Percentiles rank a stretch among this genome's conserved stretches.
phyloP scores from a whole-genome alignment of 1,140 invertebrate genomes.

The Diabrotica undecimpunctata region DNA sequence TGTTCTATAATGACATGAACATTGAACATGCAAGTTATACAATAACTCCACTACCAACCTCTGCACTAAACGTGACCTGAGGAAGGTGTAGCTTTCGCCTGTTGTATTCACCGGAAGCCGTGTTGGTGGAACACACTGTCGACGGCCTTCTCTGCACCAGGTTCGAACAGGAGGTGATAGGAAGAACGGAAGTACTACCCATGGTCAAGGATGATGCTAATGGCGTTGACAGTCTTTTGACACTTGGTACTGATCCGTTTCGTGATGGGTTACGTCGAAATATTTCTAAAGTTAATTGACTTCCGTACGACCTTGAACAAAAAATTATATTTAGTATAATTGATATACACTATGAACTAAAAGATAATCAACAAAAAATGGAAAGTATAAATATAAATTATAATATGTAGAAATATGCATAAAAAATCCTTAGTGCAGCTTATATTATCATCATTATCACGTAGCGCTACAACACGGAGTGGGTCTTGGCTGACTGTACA shows the following conservation, averaged over 20 bases:
- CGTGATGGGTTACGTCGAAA: slow-evolving; percentile 60
- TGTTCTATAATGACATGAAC: too few relatives aligned
- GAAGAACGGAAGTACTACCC: slow-evolving; percentile 35
- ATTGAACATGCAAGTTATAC: slow-evolving; percentile 44
- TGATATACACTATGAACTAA: too few relatives aligned
- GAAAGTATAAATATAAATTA: too few relatives aligned
- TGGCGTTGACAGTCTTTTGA: slow-evolving; percentile 33
- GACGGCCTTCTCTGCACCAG: slow-evolving; percentile 48
- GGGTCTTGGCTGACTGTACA: too few relatives aligned
- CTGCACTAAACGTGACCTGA: slow-evolving; percentile 78
- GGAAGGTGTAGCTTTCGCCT: slow-evolving; percentile 65
- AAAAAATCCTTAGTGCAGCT: too few relatives aligned
- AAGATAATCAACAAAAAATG: slow-evolving; percentile 5
- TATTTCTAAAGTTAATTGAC: slow-evolving; percentile 70
- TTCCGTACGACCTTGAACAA: slow-evolving; percentile 59
- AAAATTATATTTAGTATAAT: background rate
- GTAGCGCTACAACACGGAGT: too few relatives aligned
- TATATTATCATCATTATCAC: too few relatives aligned
- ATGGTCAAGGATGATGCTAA: slow-evolving; percentile 35
- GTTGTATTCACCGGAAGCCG: slow-evolving; percentile 53
- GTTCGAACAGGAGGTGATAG: slow-evolving; percentile 46
- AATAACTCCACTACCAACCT: slow-evolving; percentile 74
- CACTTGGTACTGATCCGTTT: slow-evolving; percentile 46
- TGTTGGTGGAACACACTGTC: slow-evolving; percentile 54
- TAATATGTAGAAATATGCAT: too few relatives aligned